A percentile compares a stretch with the other conserved stretches of the same genome.
Evolutionary conservation across 2,888 invertebrate genomes (phyloP).

Genomic region (Meteorus colon): DNA sequence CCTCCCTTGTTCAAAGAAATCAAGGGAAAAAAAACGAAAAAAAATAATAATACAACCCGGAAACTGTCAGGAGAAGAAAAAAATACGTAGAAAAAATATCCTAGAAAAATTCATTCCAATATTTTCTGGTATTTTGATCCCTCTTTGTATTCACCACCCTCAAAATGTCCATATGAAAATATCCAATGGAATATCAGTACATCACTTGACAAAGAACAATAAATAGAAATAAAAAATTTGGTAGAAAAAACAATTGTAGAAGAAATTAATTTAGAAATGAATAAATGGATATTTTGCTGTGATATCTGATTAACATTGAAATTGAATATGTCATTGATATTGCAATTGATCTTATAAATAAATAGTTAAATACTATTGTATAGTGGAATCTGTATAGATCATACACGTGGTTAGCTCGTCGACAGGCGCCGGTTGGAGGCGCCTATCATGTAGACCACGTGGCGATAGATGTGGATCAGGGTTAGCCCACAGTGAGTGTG

Average conservation of each 20-base stretch:
- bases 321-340: neutral
- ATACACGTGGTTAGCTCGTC: slow-evolving; percentile 48
- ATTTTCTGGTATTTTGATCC: no score
- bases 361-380: neutral
- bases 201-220: no score
- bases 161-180: no score
- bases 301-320: neutral
- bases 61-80: neutral
- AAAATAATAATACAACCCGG: no score
- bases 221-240: neutral
- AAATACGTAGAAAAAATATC: neutral
- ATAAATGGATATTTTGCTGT: no score
- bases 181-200: no score
- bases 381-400: slow-evolving; percentile 28
- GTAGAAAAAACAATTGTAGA: neutral
- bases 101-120: no score
- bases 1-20: neutral
- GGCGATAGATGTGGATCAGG: slow-evolving; percentile 72
- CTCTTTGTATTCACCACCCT: no score
- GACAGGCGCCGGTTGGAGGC: slow-evolving; percentile 36
- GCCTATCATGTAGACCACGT: slow-evolving; percentile 63
- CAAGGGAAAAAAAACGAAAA: neutral
- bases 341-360: neutral
- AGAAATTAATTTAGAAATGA: neutral
- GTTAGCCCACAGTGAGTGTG: slow-evolving; percentile 63